Evolutionary conservation across 2,888 invertebrate species (phyloP).

Genomic region (Machimus atricapillus): DNA sequence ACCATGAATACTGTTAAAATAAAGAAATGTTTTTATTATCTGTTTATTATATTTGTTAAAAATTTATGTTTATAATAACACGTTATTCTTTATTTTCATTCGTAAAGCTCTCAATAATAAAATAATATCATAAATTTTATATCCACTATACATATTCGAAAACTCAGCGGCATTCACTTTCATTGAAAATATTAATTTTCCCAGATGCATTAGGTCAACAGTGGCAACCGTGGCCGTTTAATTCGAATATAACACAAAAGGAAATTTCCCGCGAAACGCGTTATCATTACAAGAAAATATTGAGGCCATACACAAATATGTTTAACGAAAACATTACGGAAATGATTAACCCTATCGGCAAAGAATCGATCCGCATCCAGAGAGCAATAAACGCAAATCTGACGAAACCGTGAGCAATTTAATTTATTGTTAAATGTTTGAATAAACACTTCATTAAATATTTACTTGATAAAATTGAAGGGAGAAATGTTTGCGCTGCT

Average conservation of each 20-base stretch:
- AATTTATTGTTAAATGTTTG: conserved; percentile 20
- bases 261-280: background rate
- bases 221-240: background rate
- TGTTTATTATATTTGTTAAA: too few species aligned
- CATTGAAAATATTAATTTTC: background rate
- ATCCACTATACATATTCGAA: background rate
- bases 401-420: conserved; percentile 1
- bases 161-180: background rate
- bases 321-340: background rate
- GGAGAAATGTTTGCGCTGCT: background rate
- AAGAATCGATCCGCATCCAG: background rate
- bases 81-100: background rate
- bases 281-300: background rate
- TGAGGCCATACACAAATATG: background rate
- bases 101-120: background rate
- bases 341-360: background rate
- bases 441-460: conserved; percentile 2
- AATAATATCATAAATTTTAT: background rate
- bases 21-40: too few species aligned
- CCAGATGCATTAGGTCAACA: background rate
- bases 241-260: background rate
- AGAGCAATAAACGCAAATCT: background rate
- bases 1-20: too few species aligned
- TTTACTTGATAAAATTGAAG: conserved; percentile 11
- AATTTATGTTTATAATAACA: too few species aligned